Percentiles rank a stretch among this genome's conserved stretches.
phyloP scores from a whole-genome alignment of 2,888 invertebrate genomes.

The Parascotia fuliginaria region DNA sequence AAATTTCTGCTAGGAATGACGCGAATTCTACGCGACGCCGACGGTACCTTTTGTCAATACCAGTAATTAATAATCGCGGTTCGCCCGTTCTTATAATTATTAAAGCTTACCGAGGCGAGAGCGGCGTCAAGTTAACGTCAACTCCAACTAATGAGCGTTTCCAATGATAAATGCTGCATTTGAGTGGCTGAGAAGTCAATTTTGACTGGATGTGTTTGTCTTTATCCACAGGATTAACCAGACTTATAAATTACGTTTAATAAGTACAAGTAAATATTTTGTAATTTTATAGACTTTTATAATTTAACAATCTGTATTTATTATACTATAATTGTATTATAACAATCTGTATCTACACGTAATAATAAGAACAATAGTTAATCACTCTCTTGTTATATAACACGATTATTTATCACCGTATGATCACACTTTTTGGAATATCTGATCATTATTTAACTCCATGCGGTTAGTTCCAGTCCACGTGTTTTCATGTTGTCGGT shows the following conservation, averaged over 20 bases:
- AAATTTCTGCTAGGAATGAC: conserved; percentile 58
- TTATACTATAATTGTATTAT: too few species aligned
- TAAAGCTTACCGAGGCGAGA: conserved; percentile 74
- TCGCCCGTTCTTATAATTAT: conserved; percentile 76
- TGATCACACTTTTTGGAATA: conserved; percentile 15
- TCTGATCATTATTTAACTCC: conserved; percentile 12
- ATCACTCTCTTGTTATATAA: too few species aligned
- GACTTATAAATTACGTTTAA: conserved; percentile 16
- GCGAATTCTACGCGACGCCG: conserved; percentile 47
- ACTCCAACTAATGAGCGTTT: conserved; percentile 79
- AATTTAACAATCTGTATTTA: too few species aligned
- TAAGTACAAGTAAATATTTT: neutral
- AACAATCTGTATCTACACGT: too few species aligned
- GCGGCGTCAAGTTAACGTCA: conserved; percentile 81
- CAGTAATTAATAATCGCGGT: conserved; percentile 76
- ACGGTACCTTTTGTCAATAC: conserved; percentile 75
- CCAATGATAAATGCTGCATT: conserved; percentile 80
- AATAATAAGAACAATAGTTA: too few species aligned
- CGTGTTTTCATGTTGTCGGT: conserved; percentile 33
- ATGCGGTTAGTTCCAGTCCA: conserved; percentile 23
- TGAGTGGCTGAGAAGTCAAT: conserved; percentile 56
- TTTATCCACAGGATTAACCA: conserved; percentile 34
- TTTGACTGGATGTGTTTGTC: conserved; percentile 60
- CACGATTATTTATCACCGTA: conserved; percentile 10
- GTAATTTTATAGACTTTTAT: too few species aligned